Evolutionary conservation across 2,113 vertebrate species (phyloP), one percentile per base, ranked within the genome.

Genomic region (Anas platyrhynchos): DNA sequence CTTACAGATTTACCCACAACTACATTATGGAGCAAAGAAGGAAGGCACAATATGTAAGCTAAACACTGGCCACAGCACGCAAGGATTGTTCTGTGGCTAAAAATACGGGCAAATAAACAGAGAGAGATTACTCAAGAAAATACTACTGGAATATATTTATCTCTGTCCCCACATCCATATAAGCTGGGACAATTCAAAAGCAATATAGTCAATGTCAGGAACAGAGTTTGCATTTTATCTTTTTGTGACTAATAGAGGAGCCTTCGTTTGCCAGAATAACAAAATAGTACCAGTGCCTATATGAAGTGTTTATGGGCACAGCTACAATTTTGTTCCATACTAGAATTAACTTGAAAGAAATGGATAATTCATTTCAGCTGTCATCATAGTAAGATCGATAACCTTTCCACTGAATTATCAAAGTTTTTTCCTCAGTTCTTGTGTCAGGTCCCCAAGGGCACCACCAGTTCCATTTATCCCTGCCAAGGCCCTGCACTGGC

Each of bases 11-110:
- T 31, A 71, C 18, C 26, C 14, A 79, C 63, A 65, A 48, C 11
- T 26, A 1, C 48, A 16, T 46, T 73, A 27, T 3, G 4, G 23
- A 69, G n/a, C 31, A 21, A 26, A 75, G 31, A 11, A 9, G 4
- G 36, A 16, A 65, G 22, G 23, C 1, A 1, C 31, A 59, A 43
- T 4, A 2, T 20, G 10, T 20, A 62, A 26, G 16, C 13, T 85
- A 72, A 59, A 56, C 0, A 1, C 10, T 58, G 21, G 25, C 17
- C 20, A 50, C 29, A 29, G 6, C 7, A 66, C 2, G 3, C 14
- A 15, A 41, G 7, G 13, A 32, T 32, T 73, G 56, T 58, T 23
- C 14, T 62, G 1, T 27, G 32, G 3, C 16, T 56, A 67, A 44
- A 10, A 69, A 79, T 41, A 21, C 8, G 74, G 34, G 4, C 10